Conservation (phyloP, 1,140 invertebrate genomes). For the Megalonaias nervosa region DNA sequence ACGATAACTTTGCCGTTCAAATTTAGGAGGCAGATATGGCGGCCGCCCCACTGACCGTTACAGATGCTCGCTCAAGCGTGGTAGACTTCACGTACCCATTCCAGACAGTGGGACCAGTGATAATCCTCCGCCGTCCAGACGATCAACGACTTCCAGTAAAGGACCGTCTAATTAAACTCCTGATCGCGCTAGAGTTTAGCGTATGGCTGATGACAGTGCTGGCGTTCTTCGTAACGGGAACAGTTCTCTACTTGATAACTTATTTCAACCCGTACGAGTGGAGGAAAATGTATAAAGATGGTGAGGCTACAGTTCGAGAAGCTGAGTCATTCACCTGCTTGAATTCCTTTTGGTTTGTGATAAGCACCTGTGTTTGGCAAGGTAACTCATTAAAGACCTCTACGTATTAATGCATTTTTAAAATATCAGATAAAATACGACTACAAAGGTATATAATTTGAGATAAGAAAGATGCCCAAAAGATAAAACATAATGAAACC, state of each 20-base stretch:
- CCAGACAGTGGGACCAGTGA: conserved; percentile 56
- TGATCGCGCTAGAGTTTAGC: conserved; percentile 92
- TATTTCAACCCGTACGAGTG: conserved; percentile 96
- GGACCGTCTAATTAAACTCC: conserved; percentile 89
- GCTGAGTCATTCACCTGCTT: conserved; percentile 63
- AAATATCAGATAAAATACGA: too few relatives aligned
- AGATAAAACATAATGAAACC: too few relatives aligned
- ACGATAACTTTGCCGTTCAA: too few relatives aligned
- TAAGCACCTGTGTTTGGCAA: conserved; percentile 59
- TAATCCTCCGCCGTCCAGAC: conserved; percentile 60
- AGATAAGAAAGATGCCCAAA: too few relatives aligned
- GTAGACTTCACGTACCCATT: conserved; percentile 67
- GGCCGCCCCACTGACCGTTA: conserved; percentile 64
- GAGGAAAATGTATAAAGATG: conserved; percentile 75
- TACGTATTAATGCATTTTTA: background rate
- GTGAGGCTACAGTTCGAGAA: conserved; percentile 51
- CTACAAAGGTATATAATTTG: too few relatives aligned
- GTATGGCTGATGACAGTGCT: conserved; percentile 65
- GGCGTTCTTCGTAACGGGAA: conserved; percentile 83
- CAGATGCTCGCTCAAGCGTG: conserved; percentile 40
- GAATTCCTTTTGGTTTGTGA: conserved; percentile 64
- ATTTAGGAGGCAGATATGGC: conserved; percentile 62
- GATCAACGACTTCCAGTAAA: conserved; percentile 32
- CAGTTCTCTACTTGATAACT: conserved; percentile 86
- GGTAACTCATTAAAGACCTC: conserved; percentile 40